Base-by-base conservation (phyloP, 1,140 invertebrate genomes). In the Polyergus mexicanus region DNA sequence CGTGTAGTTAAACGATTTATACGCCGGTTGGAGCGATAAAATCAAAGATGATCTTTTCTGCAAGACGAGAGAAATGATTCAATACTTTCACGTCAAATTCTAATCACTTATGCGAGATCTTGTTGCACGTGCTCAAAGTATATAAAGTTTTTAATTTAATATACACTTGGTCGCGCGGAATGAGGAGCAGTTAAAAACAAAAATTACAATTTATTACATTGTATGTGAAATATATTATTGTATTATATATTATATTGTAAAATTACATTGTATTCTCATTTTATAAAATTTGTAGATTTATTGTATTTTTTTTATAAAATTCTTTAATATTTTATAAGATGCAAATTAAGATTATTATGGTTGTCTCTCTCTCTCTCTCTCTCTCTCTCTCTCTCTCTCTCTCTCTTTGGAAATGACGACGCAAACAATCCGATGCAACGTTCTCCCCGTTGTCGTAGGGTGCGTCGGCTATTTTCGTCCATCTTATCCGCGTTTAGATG, bases 401-500 rank as follows among this genome's bases (percentile, higher is more conserved):
- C 38, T 38, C 38, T 38, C 41, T 44, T 3, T 44, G 41, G 51
- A 72, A 86, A 68, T 85, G 22, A 76, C 58, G 62, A 66, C 54
- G 41, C 32, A 54, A 72, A 62, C 75, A 71, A 58, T 71, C 68
- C 76, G 88, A 88, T 68, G 88, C 85, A 89, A 89, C 69, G 69
- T 77, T 85, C 71, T 77, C 47, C 75, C 56, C 68, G 60, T 89
- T 84, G 88, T 85, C 75, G 87, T 78, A 89, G 76, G 88, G 85
- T 88, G n/a, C 51, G 75, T 51, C 38, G 56, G 72, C 47, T 78
- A 86, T 86, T 80, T 88, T 77, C 38, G 87, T 89, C 87, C 56
- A 80, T 83, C 85, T 89, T 84, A 89, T 83, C 68, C 87, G 22
- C 35, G 68, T 51, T 77, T 80, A 80, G 89, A 51, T 89, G 85